Conservation (phyloP, 1,140 invertebrate genomes). For the Pinna nobilis region DNA sequence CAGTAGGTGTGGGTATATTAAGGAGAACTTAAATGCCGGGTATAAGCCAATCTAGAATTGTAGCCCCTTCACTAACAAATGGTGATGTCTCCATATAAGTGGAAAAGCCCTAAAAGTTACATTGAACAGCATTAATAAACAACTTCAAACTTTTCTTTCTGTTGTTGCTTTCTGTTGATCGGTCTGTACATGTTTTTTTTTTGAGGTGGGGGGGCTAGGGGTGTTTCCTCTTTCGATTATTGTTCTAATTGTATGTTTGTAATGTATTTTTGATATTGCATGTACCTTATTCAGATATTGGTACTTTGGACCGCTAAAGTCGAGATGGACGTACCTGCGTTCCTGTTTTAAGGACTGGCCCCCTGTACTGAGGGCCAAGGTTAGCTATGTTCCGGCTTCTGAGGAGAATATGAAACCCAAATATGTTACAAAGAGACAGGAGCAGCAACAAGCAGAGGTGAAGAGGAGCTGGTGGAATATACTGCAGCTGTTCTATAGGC, state of each 20-base stretch:
- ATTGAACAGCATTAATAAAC: too few species aligned
- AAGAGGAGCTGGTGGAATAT: conserved; percentile 55
- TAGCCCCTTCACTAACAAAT: too few species aligned
- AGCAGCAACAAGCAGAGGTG: conserved; percentile 1
- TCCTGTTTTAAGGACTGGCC: conserved; percentile 81
- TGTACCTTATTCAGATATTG: conserved; percentile 80
- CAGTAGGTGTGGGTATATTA: too few species aligned
- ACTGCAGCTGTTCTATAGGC: conserved; percentile 39
- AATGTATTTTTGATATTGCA: background rate
- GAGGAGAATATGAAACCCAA: conserved; percentile 52
- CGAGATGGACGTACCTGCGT: conserved; percentile 82
- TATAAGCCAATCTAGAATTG: too few species aligned
- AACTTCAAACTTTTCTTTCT: background rate
- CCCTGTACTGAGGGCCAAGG: conserved; percentile 81
- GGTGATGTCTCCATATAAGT: too few species aligned
- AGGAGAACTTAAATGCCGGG: too few species aligned
- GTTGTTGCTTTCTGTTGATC: background rate
- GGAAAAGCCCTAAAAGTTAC: too few species aligned
- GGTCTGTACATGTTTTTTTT: background rate
- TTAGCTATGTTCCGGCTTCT: conserved; percentile 80
- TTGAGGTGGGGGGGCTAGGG: background rate
- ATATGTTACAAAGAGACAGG: background rate
- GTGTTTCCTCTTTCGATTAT: background rate
- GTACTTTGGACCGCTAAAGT: conserved; percentile 87
- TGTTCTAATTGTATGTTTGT: too few species aligned